These are phyloP conservation scores for Campopleginae sp. DNA, from an alignment of 2,888 invertebrate genomes.

Conservation along the genomic window DNA sequence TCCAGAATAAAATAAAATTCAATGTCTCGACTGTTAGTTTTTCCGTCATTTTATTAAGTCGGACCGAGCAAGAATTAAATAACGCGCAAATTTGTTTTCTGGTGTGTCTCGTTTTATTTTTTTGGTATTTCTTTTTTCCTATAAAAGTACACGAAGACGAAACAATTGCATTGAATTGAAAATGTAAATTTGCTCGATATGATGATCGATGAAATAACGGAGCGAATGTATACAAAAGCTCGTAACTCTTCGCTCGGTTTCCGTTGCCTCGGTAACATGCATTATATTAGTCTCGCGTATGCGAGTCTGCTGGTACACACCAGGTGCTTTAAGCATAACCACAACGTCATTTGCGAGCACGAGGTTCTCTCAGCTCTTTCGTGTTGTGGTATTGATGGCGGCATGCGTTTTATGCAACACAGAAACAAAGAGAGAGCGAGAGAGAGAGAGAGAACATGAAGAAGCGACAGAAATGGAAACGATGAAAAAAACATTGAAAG, in stretches of 20 bases:
- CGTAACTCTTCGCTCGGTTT: slow-evolving; percentile 22
- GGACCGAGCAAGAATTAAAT: neutral
- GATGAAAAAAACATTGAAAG: neutral
- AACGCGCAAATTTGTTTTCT: neutral
- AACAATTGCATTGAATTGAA: neutral
- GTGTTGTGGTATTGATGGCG: slow-evolving; percentile 38
- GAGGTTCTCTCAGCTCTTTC: slow-evolving; percentile 40
- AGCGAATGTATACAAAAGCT: slow-evolving; percentile 12
- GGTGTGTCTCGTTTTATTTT: too few species aligned
- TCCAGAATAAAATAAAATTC: too few species aligned
- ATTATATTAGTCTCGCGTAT: slow-evolving; percentile 29
- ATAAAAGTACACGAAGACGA: neutral
- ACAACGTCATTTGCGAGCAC: slow-evolving; percentile 57
- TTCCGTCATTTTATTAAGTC: neutral
- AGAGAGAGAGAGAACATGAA: neutral
- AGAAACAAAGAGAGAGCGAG: slow-evolving; percentile 8
- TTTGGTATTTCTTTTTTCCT: neutral
- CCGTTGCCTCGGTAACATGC: slow-evolving; percentile 55
- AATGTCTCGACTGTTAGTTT: neutral
- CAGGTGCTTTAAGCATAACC: slow-evolving; percentile 40
- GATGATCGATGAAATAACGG: slow-evolving; percentile 28
- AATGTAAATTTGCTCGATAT: neutral
- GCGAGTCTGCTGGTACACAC: slow-evolving; percentile 23
- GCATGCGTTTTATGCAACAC: slow-evolving; percentile 15
- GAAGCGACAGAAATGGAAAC: slow-evolving; percentile 27